Conservation (phyloP, 1,140 invertebrate species). For the roundworm (Caenorhabditis elegans) region WBcel235 BX284603.4:8653501-8654000, state of each 20-base stretch:
- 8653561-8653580: background rate
- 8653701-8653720: background rate
- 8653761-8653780: constrained; percentile 31
- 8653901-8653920: background rate
- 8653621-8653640: constrained; percentile 59
- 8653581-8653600: background rate
- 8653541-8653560: constrained; percentile 54
- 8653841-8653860: constrained; percentile 52
- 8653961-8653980: background rate
- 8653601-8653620: constrained; percentile 43
- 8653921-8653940: too few relatives aligned
- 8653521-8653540: constrained; percentile 61
- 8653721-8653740: background rate
- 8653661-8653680: constrained; percentile 63
- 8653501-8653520: constrained; percentile 54
- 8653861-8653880: background rate
- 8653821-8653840: constrained; percentile 51
- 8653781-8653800: constrained; percentile 28
- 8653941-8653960: background rate
- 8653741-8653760: background rate
- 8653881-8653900: constrained; percentile 13
- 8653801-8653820: constrained; percentile 58
- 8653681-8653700: background rate
- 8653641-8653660: constrained; percentile 66
- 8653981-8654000: background rate